phyloP scores from a whole-genome alignment of 2,113 vertebrate species.

The Oreochromis spilurus region DNA sequence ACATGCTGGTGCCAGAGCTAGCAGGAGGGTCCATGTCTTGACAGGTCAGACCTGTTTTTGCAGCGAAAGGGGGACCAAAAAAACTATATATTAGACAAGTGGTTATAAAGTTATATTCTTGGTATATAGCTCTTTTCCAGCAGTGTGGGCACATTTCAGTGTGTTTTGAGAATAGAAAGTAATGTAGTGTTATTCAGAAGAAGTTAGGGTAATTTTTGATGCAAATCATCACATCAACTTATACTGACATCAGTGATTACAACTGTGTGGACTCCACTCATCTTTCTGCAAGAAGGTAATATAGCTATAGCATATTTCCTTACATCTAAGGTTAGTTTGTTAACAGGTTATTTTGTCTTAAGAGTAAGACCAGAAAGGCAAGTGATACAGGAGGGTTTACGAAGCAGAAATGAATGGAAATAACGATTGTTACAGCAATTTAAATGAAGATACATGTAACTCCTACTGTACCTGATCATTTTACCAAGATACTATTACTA shows the following conservation, averaged over 20 bases:
- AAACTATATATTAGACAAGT: not conserved
- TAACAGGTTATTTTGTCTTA: not conserved
- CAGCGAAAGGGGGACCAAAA: not conserved
- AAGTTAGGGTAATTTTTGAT: not conserved
- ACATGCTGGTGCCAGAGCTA: not conserved
- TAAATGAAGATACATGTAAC: not conserved
- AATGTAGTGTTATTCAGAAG: not conserved
- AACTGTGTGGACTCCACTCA: not conserved
- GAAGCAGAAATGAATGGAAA: not conserved
- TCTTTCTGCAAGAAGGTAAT: not conserved
- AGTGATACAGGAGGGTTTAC: not conserved
- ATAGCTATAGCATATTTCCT: not conserved
- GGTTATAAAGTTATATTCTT: not conserved
- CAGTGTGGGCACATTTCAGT: not conserved
- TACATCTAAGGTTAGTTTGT: not conserved
- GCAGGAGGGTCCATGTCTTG: not conserved
- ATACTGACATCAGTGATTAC: not conserved
- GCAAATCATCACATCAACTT: not conserved
- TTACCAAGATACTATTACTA: not conserved
- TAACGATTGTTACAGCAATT: not conserved
- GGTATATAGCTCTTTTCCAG: not conserved
- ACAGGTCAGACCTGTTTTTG: not conserved
- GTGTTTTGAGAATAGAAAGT: not conserved
- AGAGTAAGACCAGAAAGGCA: not conserved
- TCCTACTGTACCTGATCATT: not conserved